These are phyloP conservation scores for Phthorimaea operculella DNA, from an alignment of 1,140 invertebrate species.

Conservation along the genomic window DNA sequence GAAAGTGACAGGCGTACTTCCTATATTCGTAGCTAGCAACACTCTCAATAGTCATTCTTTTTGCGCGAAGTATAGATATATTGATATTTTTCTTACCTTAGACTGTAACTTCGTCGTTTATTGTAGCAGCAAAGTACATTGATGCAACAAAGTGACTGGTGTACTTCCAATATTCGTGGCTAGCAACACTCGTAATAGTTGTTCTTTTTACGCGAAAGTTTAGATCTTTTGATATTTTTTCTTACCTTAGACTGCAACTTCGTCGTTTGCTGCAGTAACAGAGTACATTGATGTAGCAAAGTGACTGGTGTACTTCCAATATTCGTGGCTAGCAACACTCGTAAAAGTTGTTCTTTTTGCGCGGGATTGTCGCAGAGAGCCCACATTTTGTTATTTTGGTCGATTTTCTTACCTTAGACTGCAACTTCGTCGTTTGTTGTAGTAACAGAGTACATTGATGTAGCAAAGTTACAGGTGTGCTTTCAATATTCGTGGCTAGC, in stretches of 20 bases:
- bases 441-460: conserved; percentile 76
- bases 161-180: conserved; percentile 90
- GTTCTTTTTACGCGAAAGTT: conserved; percentile 89
- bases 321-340: conserved; percentile 91
- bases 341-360: too few relatives aligned
- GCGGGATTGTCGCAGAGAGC: too few relatives aligned
- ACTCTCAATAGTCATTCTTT: conserved; percentile 95
- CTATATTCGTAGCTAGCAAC: conserved; percentile 87
- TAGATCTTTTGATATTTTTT: too few relatives aligned
- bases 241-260: conserved; percentile 85
- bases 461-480: conserved; percentile 86
- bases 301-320: conserved; percentile 87
- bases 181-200: too few relatives aligned
- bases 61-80: too few relatives aligned
- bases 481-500: conserved; percentile 86
- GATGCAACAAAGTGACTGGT: too few relatives aligned
- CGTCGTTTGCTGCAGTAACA: conserved; percentile 84
- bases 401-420: too few relatives aligned
- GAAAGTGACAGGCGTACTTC: too few relatives aligned
- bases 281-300: conserved; percentile 87
- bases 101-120: conserved; percentile 89
- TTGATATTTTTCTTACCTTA: conserved; percentile 72
- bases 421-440: too few relatives aligned
- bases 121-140: conserved; percentile 86
- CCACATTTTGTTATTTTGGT: too few relatives aligned